These are phyloP conservation scores for Lucifuga dentata DNA, from an alignment of 2,113 vertebrate genomes.

Conservation along the genomic window DNA sequence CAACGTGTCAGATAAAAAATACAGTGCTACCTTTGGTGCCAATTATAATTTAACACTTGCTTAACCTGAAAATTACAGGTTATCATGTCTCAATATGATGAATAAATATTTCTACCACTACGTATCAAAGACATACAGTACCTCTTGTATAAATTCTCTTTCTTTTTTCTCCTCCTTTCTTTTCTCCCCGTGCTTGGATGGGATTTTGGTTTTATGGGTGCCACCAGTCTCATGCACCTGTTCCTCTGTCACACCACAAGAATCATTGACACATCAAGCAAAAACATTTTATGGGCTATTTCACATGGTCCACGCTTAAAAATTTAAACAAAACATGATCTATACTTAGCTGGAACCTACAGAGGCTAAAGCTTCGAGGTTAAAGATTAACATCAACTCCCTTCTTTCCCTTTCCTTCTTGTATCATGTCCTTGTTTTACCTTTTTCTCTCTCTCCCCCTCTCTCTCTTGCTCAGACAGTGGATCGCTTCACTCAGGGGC, in stretches of 20 bases:
- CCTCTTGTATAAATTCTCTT: constrained; percentile 18
- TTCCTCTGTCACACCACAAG: background rate
- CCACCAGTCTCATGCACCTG: background rate
- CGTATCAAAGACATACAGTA: constrained; percentile 28
- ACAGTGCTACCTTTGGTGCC: constrained; percentile 5
- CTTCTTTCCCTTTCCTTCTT: constrained; percentile 32
- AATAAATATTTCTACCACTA: background rate
- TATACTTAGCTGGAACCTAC: constrained; percentile 50
- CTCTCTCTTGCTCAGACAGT: constrained; percentile 55
- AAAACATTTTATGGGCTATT: constrained; percentile 18
- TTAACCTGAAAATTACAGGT: constrained; percentile 43
- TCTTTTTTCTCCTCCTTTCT: constrained; percentile 9
- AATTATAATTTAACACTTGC: constrained; percentile 43
- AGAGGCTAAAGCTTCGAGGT: constrained; percentile 64
- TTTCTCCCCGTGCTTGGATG: constrained; percentile 7
- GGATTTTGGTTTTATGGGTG: background rate
- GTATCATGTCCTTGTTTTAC: constrained; percentile 44
- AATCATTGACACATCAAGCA: constrained; percentile 29
- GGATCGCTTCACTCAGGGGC: constrained; percentile 57
- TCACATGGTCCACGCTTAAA: constrained; percentile 25
- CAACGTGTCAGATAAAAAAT: constrained; percentile 21
- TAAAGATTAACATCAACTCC: constrained; percentile 54
- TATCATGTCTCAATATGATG: too few species aligned
- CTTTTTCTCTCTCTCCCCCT: constrained; percentile 29
- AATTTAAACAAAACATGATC: constrained; percentile 30